Evolutionary conservation across 1,140 invertebrate species (phyloP).

Genomic region (Papilio xuthus): DNA sequence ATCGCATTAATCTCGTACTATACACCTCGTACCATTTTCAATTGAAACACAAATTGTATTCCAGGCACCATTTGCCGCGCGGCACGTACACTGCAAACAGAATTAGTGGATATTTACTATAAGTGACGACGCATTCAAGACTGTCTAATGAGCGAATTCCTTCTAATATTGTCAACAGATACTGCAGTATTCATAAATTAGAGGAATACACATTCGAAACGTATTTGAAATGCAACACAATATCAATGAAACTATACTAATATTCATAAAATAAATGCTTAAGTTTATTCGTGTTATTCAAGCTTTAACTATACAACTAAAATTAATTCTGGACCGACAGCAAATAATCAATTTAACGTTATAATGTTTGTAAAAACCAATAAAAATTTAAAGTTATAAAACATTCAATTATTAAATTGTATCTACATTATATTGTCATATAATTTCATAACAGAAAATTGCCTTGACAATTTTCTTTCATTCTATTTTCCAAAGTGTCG

Average conservation of each 20-base stretch:
- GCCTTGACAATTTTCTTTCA: not conserved
- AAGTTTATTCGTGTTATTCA: too few species aligned
- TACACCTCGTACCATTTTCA: constrained; percentile 44
- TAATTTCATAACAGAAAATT: not conserved
- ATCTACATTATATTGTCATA: not conserved
- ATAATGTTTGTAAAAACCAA: too few species aligned
- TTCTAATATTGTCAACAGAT: constrained; percentile 48
- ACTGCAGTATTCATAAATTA: constrained; percentile 42
- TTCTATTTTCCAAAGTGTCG: not conserved
- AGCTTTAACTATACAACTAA: too few species aligned
- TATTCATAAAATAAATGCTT: too few species aligned
- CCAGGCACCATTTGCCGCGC: constrained; percentile 40
- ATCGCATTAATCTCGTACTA: constrained; percentile 40
- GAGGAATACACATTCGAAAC: constrained; percentile 31
- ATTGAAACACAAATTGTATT: constrained; percentile 57
- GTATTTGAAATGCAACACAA: not conserved
- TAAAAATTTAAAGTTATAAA: too few species aligned
- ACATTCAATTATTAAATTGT: not conserved
- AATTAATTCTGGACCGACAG: too few species aligned
- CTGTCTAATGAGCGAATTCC: constrained; percentile 50
- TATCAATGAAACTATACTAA: not conserved
- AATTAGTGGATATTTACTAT: constrained; percentile 56
- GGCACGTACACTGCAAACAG: constrained; percentile 37
- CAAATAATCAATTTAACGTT: too few species aligned
- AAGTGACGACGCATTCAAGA: constrained; percentile 54